phyloP scores from a whole-genome alignment of 2,888 invertebrate species.

The Xanthorhoe designata region DNA sequence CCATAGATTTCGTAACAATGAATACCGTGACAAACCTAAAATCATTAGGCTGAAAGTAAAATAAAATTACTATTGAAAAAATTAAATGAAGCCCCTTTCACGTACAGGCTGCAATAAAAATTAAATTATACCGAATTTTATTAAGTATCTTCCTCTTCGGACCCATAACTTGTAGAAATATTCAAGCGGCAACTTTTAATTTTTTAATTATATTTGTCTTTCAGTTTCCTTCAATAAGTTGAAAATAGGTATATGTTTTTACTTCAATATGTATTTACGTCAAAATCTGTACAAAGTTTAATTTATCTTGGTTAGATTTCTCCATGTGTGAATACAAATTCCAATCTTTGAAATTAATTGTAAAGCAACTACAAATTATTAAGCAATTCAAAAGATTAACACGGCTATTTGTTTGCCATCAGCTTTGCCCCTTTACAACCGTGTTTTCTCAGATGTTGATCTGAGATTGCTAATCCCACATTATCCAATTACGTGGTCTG shows the following conservation, averaged over 20 bases:
- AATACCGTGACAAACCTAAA: neutral
- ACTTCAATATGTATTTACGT: conserved; percentile 12
- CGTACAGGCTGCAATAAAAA: conserved; percentile 71
- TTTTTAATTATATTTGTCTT: conserved; percentile 63
- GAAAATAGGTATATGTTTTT: too few species aligned
- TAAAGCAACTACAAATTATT: neutral
- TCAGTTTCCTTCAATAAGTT: conserved; percentile 39
- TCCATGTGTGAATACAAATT: neutral
- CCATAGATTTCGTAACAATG: neutral
- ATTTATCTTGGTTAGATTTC: neutral
- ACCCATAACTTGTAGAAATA: conserved; percentile 73
- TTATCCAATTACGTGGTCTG: conserved; percentile 37
- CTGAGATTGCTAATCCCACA: conserved; percentile 27
- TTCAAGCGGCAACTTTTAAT: conserved; percentile 73
- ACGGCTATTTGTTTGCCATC: neutral
- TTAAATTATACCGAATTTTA: conserved; percentile 75
- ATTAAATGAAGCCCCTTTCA: conserved; percentile 69
- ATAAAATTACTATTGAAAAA: conserved; percentile 68
- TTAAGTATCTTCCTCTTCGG: conserved; percentile 73
- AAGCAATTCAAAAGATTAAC: neutral
- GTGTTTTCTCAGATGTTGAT: conserved; percentile 25
- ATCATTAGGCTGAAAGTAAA: conserved; percentile 25
- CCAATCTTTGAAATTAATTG: neutral
- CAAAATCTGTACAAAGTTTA: neutral
- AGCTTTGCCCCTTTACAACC: conserved; percentile 16